Evolutionary conservation across 2,888 invertebrate species (phyloP).

Genomic region (Macaria liturata): DNA sequence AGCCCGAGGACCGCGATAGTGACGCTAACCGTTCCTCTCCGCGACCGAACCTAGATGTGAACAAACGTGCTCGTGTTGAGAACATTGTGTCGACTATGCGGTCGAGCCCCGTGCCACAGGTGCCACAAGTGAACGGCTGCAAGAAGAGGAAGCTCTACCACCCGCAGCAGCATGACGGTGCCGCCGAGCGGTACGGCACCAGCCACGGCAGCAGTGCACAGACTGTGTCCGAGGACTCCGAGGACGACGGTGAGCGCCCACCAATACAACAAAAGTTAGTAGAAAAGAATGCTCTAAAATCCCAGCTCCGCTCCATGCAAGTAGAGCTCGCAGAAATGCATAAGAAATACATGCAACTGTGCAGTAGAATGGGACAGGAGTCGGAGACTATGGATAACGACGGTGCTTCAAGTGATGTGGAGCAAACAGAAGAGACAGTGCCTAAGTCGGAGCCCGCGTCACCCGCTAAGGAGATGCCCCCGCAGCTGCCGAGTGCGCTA

Average conservation of each 20-base stretch:
- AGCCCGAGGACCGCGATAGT: constrained; percentile 85
- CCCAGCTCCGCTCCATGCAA: constrained; percentile 93
- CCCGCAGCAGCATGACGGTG: constrained; percentile 94
- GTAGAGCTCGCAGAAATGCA: constrained; percentile 96
- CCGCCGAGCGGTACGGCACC: constrained; percentile 83
- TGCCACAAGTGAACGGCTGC: constrained; percentile 93
- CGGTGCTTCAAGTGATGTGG: constrained; percentile 89
- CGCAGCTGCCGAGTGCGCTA: constrained; percentile 72
- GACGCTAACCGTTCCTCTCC: constrained; percentile 83
- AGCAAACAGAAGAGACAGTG: constrained; percentile 78
- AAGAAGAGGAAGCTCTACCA: constrained; percentile 98
- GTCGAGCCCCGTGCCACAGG: constrained; percentile 90
- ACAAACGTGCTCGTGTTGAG: constrained; percentile 94
- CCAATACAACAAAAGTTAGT: constrained; percentile 93
- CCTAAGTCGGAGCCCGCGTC: constrained; percentile 84
- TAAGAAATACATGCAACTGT: constrained; percentile 94
- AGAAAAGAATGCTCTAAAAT: constrained; percentile 93
- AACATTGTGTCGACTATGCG: constrained; percentile 97
- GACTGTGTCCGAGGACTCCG: constrained; percentile 86
- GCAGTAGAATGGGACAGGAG: constrained; percentile 92
- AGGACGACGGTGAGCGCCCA: constrained; percentile 89
- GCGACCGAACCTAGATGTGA: constrained; percentile 88
- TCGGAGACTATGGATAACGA: constrained; percentile 90
- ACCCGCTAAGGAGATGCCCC: constrained; percentile 79
- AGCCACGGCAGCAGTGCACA: constrained; percentile 77